Base-by-base conservation (phyloP, 1,140 invertebrate genomes). In the Camponotus floridanus region DNA sequence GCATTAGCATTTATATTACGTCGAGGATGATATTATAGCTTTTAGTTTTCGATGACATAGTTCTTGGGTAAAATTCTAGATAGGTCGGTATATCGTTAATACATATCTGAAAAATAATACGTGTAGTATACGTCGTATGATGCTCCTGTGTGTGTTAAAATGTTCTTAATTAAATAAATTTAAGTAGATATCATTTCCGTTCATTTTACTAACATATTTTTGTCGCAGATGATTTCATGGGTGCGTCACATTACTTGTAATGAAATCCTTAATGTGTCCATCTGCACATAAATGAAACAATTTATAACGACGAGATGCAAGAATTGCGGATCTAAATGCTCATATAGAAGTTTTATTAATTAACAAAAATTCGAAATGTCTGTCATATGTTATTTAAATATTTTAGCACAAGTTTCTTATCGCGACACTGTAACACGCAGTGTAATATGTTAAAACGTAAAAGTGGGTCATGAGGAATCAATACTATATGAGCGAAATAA, bases 1-100 rank as follows among this genome's bases (percentile, higher is more conserved):
- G 62, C 68, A 83, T 83, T 83, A 83, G 68, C 68, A 83, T 62
- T 61, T 73, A 83, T 73, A 83, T 83, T 83, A 81, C 67, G 67
- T 7, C 15, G 65, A n/a, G 51, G 45, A 70, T 81, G 48, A 55
- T 83, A 36, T 36, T 73, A 73, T 61, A 83, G 79, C 79, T 83
- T 73, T 73, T 81, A 71, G 79, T 59, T 81, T 61, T 73, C 55
- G 39, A 70, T 55, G 64, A 45, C 26, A 71, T 61, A 73, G 57
- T 48, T 59, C 79, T 83, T 61, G 68, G 55, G 2, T 45, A 73
- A 83, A 83, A 45, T 62, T 15, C 15, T 57, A 33, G 55, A 59
- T 15, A n/a, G 15, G 6, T 42, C 21, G 18, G 11, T 18, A n/a
- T 31, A 9, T 6, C 4, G 55, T 45, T 59, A 61, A 81, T 83